A percentile compares a stretch with the other conserved stretches of the same genome.
Conservation (phyloP, 2,888 invertebrate species). For the Deilephila porcellus region DNA sequence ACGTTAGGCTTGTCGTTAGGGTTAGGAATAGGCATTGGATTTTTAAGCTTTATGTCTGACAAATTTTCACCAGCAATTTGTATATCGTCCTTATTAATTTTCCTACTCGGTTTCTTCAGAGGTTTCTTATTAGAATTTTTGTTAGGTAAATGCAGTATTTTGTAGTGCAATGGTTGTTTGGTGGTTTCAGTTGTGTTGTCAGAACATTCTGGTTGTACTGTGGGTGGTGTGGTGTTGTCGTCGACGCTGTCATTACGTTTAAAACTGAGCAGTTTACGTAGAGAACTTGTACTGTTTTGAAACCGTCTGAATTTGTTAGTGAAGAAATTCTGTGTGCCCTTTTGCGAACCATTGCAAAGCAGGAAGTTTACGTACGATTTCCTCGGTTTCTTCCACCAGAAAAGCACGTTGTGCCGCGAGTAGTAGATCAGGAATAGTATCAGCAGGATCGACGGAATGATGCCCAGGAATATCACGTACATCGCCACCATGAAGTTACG, state of each 20-base stretch:
- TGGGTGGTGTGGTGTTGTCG: neutral
- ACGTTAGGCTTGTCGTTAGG: constrained; percentile 59
- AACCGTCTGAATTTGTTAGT: constrained; percentile 44
- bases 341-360: constrained; percentile 40
- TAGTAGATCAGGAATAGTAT: constrained; percentile 90
- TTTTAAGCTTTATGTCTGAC: constrained; percentile 37
- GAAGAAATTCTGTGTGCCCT: constrained; percentile 33
- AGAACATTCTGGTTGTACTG: neutral
- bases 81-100: constrained; percentile 72
- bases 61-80: constrained; percentile 54
- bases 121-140: constrained; percentile 44
- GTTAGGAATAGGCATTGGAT: constrained; percentile 40
- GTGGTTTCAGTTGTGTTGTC: constrained; percentile 21
- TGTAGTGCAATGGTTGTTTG: constrained; percentile 19
- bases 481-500: constrained; percentile 91
- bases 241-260: constrained; percentile 36
- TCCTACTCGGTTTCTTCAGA: constrained; percentile 57
- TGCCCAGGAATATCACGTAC: constrained; percentile 94
- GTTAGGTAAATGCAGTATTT: constrained; percentile 15
- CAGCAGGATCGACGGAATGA: constrained; percentile 90
- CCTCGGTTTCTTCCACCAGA: constrained; percentile 81
- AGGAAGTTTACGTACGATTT: constrained; percentile 79
- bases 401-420: constrained; percentile 87
- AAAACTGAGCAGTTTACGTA: constrained; percentile 41
- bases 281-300: constrained; percentile 40